Conservation (phyloP, 2,113 vertebrate species). For the Catharus bicknelli region DNA sequence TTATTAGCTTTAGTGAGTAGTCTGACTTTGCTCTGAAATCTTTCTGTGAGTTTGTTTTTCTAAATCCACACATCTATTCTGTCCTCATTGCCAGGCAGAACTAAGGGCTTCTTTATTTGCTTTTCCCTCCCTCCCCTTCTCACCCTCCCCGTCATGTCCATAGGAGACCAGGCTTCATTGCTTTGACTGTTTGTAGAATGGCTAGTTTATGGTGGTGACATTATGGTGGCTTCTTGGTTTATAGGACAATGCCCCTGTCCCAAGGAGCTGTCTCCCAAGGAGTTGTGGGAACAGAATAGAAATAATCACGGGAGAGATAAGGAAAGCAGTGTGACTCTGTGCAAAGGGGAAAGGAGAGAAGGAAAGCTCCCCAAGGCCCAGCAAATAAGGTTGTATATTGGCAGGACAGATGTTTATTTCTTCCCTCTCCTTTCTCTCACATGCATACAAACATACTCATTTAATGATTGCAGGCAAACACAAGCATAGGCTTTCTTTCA, state of each 20-base stretch:
- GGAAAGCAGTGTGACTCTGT: not conserved
- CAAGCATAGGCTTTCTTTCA: not conserved
- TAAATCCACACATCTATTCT: not conserved
- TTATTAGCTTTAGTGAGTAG: not conserved
- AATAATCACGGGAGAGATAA: not conserved
- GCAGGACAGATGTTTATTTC: constrained; percentile 29
- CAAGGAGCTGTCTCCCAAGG: not conserved
- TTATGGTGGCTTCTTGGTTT: not conserved
- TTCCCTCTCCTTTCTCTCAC: not conserved
- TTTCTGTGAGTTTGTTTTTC: not conserved
- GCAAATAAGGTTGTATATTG: not conserved
- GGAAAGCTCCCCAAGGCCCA: not conserved
- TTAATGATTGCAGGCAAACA: not conserved
- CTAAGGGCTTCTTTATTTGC: not conserved
- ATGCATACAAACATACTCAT: not conserved
- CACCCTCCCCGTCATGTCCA: not conserved
- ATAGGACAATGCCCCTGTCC: not conserved
- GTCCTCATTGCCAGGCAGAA: not conserved
- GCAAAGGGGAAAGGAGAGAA: not conserved
- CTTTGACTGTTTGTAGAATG: not conserved
- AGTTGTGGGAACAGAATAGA: not conserved
- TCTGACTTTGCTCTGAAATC: not conserved
- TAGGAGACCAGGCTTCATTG: not conserved
- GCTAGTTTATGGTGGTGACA: not conserved
- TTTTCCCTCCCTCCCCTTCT: not conserved